phyloP scores from a whole-genome alignment of 2,888 invertebrate genomes.

The Plusia festucae region DNA sequence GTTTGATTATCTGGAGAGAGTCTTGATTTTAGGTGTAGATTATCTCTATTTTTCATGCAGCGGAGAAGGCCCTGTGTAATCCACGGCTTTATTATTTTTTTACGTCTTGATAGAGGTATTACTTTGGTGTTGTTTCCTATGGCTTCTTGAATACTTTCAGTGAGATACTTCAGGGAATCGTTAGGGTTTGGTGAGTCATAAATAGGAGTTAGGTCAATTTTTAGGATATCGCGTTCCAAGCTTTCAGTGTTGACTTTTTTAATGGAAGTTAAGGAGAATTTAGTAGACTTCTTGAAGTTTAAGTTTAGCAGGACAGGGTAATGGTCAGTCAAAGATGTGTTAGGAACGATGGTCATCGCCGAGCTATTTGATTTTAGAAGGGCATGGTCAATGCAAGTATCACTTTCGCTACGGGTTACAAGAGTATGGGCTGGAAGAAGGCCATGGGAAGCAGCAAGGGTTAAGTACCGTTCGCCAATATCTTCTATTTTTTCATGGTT shows the following conservation, averaged over 20 bases:
- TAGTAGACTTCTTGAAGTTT: neutral
- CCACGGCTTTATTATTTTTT: neutral
- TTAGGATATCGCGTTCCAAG: neutral
- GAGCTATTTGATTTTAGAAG: neutral
- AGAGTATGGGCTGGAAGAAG: neutral
- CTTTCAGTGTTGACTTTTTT: neutral
- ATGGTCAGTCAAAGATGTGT: neutral
- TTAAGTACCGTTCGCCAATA: neutral
- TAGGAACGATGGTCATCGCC: neutral
- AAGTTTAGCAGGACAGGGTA: neutral
- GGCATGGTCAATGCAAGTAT: neutral
- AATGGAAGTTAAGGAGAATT: neutral
- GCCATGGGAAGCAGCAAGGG: neutral
- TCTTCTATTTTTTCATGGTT: neutral
- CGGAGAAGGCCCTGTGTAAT: neutral
- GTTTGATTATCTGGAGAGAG: neutral
- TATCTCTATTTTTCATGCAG: conserved; percentile 7
- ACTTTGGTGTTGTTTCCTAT: neutral
- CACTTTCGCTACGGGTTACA: neutral
- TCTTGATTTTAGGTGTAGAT: neutral
- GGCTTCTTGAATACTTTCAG: neutral
- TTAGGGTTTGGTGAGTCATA: neutral
- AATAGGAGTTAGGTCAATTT: neutral
- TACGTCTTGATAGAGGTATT: neutral
- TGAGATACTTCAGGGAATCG: neutral